These are phyloP conservation scores for Lomographa bimaculata DNA, from an alignment of 2,888 invertebrate species.

Conservation along the genomic window DNA sequence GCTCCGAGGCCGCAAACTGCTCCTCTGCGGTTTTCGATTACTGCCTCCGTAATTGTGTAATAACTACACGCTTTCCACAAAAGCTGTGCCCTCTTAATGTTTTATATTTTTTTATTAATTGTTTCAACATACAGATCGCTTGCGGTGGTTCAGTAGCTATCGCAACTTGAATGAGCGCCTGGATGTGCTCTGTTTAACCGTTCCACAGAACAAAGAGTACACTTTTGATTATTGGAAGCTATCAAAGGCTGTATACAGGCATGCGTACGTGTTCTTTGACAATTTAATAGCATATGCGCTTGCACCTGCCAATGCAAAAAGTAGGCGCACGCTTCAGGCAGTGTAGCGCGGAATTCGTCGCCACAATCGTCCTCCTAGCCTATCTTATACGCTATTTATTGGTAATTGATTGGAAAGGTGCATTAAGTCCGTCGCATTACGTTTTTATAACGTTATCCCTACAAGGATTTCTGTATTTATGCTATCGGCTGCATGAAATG, in stretches of 20 bases:
- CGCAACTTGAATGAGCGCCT: not conserved
- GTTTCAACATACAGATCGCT: conserved; percentile 11
- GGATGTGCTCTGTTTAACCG: not conserved
- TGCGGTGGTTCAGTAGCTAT: conserved; percentile 1
- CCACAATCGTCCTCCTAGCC: conserved; percentile 64
- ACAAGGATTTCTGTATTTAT: conserved; percentile 47
- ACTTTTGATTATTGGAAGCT: conserved; percentile 72
- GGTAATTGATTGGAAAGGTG: conserved; percentile 82
- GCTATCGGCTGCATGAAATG: conserved; percentile 31
- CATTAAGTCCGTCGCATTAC: conserved; percentile 54
- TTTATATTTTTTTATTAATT: conserved; percentile 19
- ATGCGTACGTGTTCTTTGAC: conserved; percentile 75
- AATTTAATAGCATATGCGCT: conserved; percentile 82
- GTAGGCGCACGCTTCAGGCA: conserved; percentile 78
- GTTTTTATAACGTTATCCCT: conserved; percentile 58
- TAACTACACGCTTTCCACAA: conserved; percentile 48
- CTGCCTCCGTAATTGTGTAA: conserved; percentile 57
- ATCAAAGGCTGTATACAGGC: conserved; percentile 58
- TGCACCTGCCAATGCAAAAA: conserved; percentile 81
- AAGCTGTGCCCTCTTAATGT: conserved; percentile 49
- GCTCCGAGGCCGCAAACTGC: conserved; percentile 60
- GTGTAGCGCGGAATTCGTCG: conserved; percentile 79
- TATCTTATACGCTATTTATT: conserved; percentile 79
- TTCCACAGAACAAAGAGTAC: conserved; percentile 39
- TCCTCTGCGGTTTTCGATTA: conserved; percentile 74